These are phyloP conservation scores for Rotaria socialis DNA, from an alignment of 2,888 invertebrate genomes.

Conservation along the genomic window DNA sequence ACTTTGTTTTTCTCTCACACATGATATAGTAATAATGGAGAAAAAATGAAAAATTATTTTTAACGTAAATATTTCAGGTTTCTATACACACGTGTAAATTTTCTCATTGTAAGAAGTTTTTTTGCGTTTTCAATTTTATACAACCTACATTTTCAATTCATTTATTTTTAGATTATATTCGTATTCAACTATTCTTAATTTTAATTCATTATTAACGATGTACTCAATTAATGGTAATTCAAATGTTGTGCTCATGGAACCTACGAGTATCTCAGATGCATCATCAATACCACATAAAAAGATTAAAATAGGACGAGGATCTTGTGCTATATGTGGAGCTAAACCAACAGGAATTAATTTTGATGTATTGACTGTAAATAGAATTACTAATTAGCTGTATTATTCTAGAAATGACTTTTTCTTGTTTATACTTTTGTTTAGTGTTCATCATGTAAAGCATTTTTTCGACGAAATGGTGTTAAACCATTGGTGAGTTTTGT, in stretches of 20 bases:
- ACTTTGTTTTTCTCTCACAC: neutral
- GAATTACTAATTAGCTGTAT: too few relatives aligned
- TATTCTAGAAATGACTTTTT: neutral
- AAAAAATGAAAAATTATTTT: too few relatives aligned
- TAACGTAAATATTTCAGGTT: too few relatives aligned
- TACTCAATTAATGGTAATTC: neutral
- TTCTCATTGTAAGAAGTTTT: too few relatives aligned
- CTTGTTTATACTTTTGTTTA: neutral
- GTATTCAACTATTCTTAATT: neutral
- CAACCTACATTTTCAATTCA: too few relatives aligned
- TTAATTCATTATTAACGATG: neutral
- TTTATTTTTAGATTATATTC: neutral
- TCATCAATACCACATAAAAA: neutral
- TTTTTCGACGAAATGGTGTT: neutral
- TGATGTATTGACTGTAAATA: neutral
- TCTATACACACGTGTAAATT: too few relatives aligned
- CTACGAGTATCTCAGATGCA: neutral
- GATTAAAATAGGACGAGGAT: neutral
- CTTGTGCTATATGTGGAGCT: neutral
- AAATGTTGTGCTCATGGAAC: neutral
- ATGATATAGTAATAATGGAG: too few relatives aligned
- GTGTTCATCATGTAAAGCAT: slow-evolving; percentile 29
- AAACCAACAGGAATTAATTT: neutral
- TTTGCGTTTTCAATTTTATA: too few relatives aligned
- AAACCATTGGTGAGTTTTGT: neutral